Base-by-base conservation (phyloP, 2,113 vertebrate species). In the Cairina moschata region DNA sequence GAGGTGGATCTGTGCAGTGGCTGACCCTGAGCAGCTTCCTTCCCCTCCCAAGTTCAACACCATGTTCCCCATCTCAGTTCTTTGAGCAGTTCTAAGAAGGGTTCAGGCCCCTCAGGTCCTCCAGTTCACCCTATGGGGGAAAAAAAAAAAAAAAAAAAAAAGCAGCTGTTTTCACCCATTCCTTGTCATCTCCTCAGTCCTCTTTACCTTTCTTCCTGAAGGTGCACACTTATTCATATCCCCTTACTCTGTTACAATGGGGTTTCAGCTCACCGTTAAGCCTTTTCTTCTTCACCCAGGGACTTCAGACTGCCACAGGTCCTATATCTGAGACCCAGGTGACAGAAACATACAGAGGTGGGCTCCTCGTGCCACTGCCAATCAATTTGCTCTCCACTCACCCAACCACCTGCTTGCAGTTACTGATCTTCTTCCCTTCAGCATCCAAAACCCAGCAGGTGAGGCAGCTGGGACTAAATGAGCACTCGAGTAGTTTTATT, bases 361-460 rank as follows among this genome's bases (percentile, higher is more conserved):
- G 9, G 14, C 17, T 80, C 31, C 32, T 11, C 20, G 1, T 26
- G 17, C 29, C 68, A 63, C 18, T 38, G 21, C 17, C 48, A 69
- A 9, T 25, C 2, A 0, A 13, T 59, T 67, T 79, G 58, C 38
- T 36, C 6, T 48, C 42, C 54, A 6, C n/a, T 76, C 62, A 40
- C 13, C 1, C 20, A 7, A 7, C 10, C 25, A 6, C 1, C 44
- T 80, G 48, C 46, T 71, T 2, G 0, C 6, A 17, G 20, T 3
- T 56, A 38, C 69, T 83, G 71, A 18, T 8, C 46, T 83, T 78
- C 76, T 29, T 86, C 46, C 52, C 25, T 77, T 16, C 55, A 78
- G 25, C 46, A 90, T 12, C 40, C 67, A 62, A 73, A 86, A 32
- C 48, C 17, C 55, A 86, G 26, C 25, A 59, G 13, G 22, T n/a